Evolutionary conservation across 1,140 invertebrate species (phyloP).

Genomic region (Caerostris darwini): DNA sequence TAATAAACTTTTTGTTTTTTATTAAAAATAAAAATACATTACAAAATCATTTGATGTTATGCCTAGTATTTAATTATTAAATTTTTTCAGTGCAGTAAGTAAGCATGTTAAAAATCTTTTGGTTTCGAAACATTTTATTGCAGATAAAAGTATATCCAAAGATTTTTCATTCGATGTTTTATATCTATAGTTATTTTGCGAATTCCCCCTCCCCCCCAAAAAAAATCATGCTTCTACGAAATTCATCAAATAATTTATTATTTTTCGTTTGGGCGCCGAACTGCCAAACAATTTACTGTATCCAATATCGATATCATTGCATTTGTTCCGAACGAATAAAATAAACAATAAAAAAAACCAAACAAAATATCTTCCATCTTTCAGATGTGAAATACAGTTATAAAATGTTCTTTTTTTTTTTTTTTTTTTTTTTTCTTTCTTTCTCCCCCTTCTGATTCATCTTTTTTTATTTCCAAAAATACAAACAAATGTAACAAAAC

Average conservation of each 20-base stretch:
- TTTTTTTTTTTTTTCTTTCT: background rate
- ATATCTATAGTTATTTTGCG: background rate
- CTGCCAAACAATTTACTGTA: background rate
- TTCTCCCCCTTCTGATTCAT: background rate
- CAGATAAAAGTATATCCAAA: too few relatives aligned
- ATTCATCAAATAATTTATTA: constrained; percentile 6
- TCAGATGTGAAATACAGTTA: background rate
- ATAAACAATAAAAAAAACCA: background rate
- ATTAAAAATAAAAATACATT: too few relatives aligned
- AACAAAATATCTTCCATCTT: background rate
- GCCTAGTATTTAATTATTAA: too few relatives aligned
- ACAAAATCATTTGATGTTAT: too few relatives aligned
- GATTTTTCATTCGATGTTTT: background rate
- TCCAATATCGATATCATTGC: background rate
- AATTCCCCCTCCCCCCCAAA: background rate
- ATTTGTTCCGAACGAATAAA: background rate
- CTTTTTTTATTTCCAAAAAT: too few relatives aligned
- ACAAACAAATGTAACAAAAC: too few relatives aligned
- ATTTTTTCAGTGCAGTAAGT: too few relatives aligned
- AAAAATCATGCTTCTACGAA: background rate
- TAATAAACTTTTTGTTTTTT: too few relatives aligned
- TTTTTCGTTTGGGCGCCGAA: background rate
- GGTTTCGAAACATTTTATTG: too few relatives aligned
- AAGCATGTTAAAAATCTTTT: too few relatives aligned
- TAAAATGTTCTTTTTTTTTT: background rate